Evolutionary conservation across 2,797 vertebrate species (phyloP).

Genomic region (Enteromius unitaeniatus): DNA sequence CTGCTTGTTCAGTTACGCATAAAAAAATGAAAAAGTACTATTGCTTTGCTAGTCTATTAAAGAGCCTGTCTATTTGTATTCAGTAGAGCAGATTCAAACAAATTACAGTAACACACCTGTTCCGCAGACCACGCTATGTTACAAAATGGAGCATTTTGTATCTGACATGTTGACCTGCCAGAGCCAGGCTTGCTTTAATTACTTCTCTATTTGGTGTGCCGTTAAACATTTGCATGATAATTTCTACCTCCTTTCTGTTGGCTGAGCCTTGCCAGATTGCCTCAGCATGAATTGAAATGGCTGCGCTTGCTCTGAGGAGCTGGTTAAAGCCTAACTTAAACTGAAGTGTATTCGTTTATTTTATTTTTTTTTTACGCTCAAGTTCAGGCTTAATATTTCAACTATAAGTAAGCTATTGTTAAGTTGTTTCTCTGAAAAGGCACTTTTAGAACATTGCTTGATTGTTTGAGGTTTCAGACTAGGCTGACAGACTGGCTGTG

Average conservation of each 20-base stretch:
- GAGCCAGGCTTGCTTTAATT: constrained; percentile 63
- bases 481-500: too few species aligned
- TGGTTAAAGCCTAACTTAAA: constrained; percentile 20
- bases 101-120: constrained; percentile 64
- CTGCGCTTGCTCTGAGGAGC: constrained; percentile 27
- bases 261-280: constrained; percentile 37
- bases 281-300: constrained; percentile 11
- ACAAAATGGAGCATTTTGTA: constrained; percentile 65
- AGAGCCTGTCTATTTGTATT: constrained; percentile 59
- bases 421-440: neutral
- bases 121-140: constrained; percentile 55
- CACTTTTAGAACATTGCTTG: neutral
- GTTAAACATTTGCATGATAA: constrained; percentile 61
- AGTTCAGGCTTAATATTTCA: neutral
- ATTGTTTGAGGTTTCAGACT: neutral
- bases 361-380: neutral
- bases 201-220: constrained; percentile 57
- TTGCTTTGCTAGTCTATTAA: constrained; percentile 49
- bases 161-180: constrained; percentile 66
- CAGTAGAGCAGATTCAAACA: constrained; percentile 60
- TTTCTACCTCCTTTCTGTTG: constrained; percentile 50
- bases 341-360: neutral
- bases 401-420: neutral
- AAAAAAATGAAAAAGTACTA: constrained; percentile 19
- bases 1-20: constrained; percentile 48